Evolutionary conservation across 2,113 vertebrate genomes (phyloP).

Genomic region (Hydrolagus affinis): DNA sequence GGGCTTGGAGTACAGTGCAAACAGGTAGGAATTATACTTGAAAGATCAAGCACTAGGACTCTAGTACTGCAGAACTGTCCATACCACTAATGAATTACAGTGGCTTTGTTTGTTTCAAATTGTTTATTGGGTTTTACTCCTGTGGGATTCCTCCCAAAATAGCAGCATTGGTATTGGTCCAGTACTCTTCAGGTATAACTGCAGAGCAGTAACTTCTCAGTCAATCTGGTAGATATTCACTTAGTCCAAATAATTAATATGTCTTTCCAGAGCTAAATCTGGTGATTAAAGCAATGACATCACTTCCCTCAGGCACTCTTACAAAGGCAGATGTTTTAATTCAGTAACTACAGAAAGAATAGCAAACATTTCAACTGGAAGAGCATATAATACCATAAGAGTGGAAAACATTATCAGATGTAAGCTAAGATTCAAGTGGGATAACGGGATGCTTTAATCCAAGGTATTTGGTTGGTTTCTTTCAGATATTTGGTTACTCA

Average conservation of each 20-base stretch:
- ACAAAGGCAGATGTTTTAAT: not conserved
- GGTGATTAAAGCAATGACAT: conserved; percentile 1
- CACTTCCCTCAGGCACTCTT: conserved; percentile 7
- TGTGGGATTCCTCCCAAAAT: not conserved
- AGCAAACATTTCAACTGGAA: not conserved
- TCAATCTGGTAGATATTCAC: not conserved
- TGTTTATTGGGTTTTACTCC: not conserved
- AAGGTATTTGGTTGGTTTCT: not conserved
- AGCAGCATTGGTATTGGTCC: not conserved
- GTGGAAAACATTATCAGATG: not conserved
- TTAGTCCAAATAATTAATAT: conserved; percentile 1
- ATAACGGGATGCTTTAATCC: not conserved
- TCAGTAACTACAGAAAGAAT: not conserved
- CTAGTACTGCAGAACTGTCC: not conserved
- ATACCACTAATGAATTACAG: not conserved
- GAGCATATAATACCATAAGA: not conserved
- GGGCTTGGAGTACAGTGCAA: conserved; percentile 86
- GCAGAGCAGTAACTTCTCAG: not conserved
- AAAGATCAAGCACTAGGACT: not conserved
- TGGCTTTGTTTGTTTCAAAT: not conserved
- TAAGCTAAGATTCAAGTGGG: not conserved
- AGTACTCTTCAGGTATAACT: not conserved
- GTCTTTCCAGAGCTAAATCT: conserved; percentile 3
- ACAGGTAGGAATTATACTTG: conserved; percentile 68
- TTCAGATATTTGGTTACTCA: not conserved